Conservation (phyloP, 2,113 vertebrate genomes). For the Platysteira castanea region DNA sequence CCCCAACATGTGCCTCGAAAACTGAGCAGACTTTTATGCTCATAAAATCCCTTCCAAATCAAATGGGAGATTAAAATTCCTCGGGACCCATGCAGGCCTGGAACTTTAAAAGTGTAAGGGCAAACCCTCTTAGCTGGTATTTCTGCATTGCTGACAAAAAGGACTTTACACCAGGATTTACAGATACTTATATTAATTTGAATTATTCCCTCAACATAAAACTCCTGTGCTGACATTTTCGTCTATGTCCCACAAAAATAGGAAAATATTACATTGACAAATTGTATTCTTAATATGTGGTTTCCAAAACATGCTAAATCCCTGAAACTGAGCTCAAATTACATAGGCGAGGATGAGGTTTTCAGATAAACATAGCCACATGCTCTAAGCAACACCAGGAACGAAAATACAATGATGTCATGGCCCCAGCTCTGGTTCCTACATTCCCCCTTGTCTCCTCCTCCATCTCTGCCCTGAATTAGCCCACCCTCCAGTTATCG, state of each 20-base stretch:
- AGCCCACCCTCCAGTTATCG: background rate
- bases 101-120: background rate
- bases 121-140: background rate
- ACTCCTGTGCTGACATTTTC: background rate
- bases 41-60: background rate
- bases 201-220: background rate
- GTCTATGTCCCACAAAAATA: background rate
- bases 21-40: background rate
- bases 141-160: background rate
- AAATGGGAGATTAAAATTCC: slow-evolving; percentile 24
- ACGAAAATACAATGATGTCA: slow-evolving; percentile 30
- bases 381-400: background rate
- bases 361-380: slow-evolving; percentile 42
- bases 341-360: background rate
- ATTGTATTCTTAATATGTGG: background rate
- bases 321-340: slow-evolving; percentile 25
- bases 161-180: background rate
- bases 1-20: fast-evolving
- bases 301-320: slow-evolving; percentile 8
- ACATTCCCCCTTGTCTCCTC: background rate
- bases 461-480: background rate
- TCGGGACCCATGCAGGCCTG: background rate
- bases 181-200: background rate
- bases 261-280: background rate
- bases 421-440: background rate